Percentiles rank a stretch among this genome's conserved stretches.
phyloP scores from a whole-genome alignment of 2,113 vertebrate species.

The Urocolius indicus region DNA sequence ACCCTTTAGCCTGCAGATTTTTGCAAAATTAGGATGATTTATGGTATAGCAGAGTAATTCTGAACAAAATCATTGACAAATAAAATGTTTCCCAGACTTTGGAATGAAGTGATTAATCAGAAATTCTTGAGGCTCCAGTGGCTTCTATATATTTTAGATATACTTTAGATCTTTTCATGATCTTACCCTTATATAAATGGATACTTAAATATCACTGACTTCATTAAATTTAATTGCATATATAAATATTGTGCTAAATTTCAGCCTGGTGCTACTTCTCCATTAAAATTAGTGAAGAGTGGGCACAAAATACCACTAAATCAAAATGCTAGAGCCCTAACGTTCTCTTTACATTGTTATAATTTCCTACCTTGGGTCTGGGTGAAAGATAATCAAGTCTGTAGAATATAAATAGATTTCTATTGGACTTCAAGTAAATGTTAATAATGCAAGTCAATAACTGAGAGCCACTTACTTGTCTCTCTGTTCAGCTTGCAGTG shows the following conservation, averaged over 20 bases:
- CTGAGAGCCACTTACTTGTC: not conserved
- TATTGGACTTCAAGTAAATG: conserved; percentile 8
- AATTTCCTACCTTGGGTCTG: not conserved
- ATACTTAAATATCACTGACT: conserved; percentile 32
- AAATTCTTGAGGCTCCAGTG: not conserved
- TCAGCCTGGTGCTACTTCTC: conserved; percentile 16
- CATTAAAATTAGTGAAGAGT: not conserved
- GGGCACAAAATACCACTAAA: not conserved
- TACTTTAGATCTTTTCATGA: not conserved
- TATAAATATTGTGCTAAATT: conserved; percentile 22
- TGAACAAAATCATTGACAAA: not conserved
- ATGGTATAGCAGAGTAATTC: not conserved
- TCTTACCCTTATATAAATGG: not conserved
- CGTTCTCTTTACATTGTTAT: not conserved
- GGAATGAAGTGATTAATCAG: not conserved
- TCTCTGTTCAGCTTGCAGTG: not conserved
- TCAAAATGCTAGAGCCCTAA: not conserved
- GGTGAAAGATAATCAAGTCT: not conserved
- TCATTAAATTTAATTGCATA: conserved; percentile 32
- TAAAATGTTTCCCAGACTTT: not conserved
- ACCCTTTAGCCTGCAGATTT: not conserved
- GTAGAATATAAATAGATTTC: conserved; percentile 28
- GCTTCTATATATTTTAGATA: not conserved
- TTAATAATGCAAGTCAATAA: conserved; percentile 30
- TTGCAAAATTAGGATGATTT: not conserved